Evolutionary conservation across 2,113 vertebrate genomes (phyloP).

Genomic region (Falco punctatus): DNA sequence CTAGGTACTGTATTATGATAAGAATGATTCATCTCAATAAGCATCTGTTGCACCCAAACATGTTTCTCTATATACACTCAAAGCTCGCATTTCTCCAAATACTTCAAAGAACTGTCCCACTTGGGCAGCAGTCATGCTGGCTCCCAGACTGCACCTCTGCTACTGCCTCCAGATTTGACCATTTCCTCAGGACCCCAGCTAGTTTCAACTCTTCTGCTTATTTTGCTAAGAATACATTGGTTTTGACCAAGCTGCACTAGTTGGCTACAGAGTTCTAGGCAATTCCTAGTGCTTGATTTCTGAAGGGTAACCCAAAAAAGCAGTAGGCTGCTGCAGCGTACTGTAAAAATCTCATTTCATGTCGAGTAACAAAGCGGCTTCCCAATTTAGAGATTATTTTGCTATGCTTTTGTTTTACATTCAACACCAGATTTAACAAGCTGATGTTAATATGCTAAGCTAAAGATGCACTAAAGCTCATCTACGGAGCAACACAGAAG

Average conservation of each 20-base stretch:
- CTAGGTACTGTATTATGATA: neutral
- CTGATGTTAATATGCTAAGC: neutral
- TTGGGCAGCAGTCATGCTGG: neutral
- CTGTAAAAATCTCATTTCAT: neutral
- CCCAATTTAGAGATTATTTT: neutral
- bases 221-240: neutral
- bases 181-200: neutral
- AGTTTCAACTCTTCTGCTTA: neutral
- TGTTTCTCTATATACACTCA: neutral
- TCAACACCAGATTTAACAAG: neutral
- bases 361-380: neutral
- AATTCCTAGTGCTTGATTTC: neutral
- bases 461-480: neutral
- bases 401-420: neutral
- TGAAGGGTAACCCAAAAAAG: neutral
- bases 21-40: neutral
- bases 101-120: neutral
- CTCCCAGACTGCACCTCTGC: neutral
- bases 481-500: neutral
- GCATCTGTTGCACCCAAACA: neutral
- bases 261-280: neutral
- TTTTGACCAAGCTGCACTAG: neutral
- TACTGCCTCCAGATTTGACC: neutral
- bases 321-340: neutral
- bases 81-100: neutral